Conservation (phyloP, 2,888 invertebrate genomes). For the Diachrysia chrysitis region DNA sequence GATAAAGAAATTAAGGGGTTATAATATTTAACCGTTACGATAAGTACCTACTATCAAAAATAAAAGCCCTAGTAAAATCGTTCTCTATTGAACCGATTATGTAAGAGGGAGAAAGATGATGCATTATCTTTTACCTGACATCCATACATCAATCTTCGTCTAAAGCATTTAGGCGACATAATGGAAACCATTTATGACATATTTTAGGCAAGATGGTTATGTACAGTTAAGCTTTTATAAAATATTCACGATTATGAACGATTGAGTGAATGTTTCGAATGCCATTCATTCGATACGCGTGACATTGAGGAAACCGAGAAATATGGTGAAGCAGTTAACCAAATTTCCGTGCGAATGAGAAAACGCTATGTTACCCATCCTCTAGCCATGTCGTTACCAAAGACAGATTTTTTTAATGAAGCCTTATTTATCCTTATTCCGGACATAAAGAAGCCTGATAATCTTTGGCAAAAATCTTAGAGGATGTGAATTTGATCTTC, state of each 20-base stretch:
- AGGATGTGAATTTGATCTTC: slow-evolving; percentile 41
- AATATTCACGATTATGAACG: slow-evolving; percentile 40
- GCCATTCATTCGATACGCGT: slow-evolving; percentile 22
- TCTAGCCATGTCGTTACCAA: slow-evolving; percentile 5
- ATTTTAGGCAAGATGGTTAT: slow-evolving; percentile 31
- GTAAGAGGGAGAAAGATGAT: slow-evolving; percentile 19
- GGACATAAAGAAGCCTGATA: slow-evolving; percentile 48
- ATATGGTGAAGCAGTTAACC: slow-evolving; percentile 21
- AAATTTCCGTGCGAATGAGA: slow-evolving; percentile 44
- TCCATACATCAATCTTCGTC: slow-evolving; percentile 45
- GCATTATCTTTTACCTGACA: slow-evolving; percentile 30
- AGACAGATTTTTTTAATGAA: slow-evolving; percentile 26
- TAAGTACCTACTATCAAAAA: background rate
- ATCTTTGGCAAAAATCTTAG: slow-evolving; percentile 28
- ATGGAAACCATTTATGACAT: slow-evolving; percentile 43
- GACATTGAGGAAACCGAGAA: slow-evolving; percentile 32
- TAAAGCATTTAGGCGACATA: slow-evolving; percentile 24
- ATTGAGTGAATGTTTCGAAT: slow-evolving; percentile 36
- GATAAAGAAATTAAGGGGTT: slow-evolving; percentile 22
- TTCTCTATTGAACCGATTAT: slow-evolving; percentile 8
- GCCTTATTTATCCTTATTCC: slow-evolving; percentile 42
- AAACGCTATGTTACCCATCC: slow-evolving; percentile 9
- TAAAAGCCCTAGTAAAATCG: background rate
- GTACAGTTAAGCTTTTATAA: slow-evolving; percentile 44
- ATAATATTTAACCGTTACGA: slow-evolving; percentile 11